Percentiles rank a stretch among this genome's conserved stretches.
Conservation (phyloP, 2,888 invertebrate genomes). For the Cancer borealis region DNA sequence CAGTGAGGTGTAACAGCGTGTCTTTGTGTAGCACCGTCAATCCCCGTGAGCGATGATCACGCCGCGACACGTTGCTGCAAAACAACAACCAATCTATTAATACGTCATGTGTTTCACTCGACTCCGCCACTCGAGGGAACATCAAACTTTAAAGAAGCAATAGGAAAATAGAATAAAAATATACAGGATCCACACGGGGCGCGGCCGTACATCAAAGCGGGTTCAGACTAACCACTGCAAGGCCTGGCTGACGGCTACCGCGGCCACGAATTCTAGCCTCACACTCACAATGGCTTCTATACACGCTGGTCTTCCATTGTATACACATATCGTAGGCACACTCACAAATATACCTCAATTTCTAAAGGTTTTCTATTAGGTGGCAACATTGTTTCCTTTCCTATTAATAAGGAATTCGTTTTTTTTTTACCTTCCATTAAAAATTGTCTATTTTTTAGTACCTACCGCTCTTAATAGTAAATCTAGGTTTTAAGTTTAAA, state of each 20-base stretch:
- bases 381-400: not conserved
- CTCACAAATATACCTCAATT: not conserved
- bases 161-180: not conserved
- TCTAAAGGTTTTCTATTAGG: not conserved
- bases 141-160: not conserved
- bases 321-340: not conserved
- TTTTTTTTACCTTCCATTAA: not conserved
- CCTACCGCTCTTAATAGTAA: too few relatives aligned
- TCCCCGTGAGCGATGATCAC: not conserved
- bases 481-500: not conserved
- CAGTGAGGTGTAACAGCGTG: not conserved
- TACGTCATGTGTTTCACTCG: not conserved
- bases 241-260: not conserved
- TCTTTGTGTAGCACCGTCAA: not conserved
- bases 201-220: not conserved
- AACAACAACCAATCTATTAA: not conserved
- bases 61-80: not conserved
- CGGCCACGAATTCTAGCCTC: not conserved
- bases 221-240: not conserved
- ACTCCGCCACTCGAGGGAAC: not conserved
- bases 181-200: not conserved
- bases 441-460: not conserved
- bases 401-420: not conserved
- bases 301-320: not conserved
- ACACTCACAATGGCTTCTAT: not conserved